These are phyloP conservation scores for Lepus townsendii DNA, from an alignment of 2,797 vertebrate genomes.

Conservation along the genomic window DNA sequence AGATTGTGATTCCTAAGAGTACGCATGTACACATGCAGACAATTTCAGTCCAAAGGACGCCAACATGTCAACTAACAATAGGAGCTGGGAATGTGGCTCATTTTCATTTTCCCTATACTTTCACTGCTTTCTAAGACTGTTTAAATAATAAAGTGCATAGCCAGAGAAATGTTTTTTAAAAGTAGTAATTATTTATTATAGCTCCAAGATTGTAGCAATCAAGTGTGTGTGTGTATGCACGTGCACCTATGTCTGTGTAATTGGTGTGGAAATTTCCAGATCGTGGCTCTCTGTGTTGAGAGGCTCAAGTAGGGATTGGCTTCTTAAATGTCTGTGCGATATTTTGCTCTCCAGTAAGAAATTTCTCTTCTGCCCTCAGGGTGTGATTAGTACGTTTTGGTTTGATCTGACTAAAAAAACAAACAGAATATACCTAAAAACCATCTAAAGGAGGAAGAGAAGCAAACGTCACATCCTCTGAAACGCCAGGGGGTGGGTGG, in stretches of 20 bases:
- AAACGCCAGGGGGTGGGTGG: not conserved
- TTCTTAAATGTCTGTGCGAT: conserved; percentile 2
- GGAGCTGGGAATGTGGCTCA: not conserved
- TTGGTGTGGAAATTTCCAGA: not conserved
- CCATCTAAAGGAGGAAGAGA: not conserved
- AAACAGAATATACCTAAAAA: not conserved
- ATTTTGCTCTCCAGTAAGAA: not conserved
- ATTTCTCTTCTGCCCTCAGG: not conserved
- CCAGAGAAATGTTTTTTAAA: not conserved
- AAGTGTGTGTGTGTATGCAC: not conserved
- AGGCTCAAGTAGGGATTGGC: not conserved
- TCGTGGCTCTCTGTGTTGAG: not conserved
- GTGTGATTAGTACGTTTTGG: not conserved
- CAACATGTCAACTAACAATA: not conserved
- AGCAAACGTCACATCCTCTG: not conserved
- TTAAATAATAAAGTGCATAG: conserved; percentile 28
- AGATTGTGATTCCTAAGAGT: not conserved
- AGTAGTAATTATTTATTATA: not conserved
- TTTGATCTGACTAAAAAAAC: conserved; percentile 35
- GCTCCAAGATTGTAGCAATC: not conserved
- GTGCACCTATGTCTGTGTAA: not conserved
- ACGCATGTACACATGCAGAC: not conserved
- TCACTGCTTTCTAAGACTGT: not conserved
- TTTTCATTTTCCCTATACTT: conserved; percentile 17
- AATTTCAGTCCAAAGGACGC: not conserved